These are phyloP conservation scores for Eupsilia transversa DNA, from an alignment of 2,888 invertebrate species.

Conservation along the genomic window DNA sequence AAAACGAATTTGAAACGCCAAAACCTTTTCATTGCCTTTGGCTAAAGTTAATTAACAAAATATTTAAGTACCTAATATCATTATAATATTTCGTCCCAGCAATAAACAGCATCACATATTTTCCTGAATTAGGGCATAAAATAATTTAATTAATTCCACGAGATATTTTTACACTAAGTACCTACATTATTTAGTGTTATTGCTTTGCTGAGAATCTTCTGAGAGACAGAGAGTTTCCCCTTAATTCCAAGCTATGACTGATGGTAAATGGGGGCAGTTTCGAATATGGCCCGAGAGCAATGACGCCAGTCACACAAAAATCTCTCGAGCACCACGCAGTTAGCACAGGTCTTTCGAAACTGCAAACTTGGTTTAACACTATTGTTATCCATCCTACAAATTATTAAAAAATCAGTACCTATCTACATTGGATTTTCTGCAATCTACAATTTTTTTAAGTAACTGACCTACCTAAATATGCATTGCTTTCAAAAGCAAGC, in stretches of 20 bases:
- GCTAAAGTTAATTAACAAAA: slow-evolving; percentile 8
- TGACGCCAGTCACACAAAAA: background rate
- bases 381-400: background rate
- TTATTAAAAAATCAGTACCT: background rate
- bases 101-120: background rate
- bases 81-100: background rate
- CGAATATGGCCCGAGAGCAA: background rate
- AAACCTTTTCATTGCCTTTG: slow-evolving; percentile 21
- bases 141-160: background rate
- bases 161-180: background rate
- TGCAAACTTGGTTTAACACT: background rate
- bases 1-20: slow-evolving; percentile 24
- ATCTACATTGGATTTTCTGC: background rate
- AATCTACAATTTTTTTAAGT: background rate
- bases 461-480: background rate
- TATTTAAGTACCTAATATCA: slow-evolving; percentile 4
- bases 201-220: slow-evolving; percentile 5
- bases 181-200: background rate
- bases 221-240: background rate
- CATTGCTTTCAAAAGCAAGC: too few relatives aligned
- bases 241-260: background rate
- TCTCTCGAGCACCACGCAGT: background rate
- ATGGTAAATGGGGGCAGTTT: background rate
- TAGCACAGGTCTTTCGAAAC: background rate
- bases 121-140: background rate